Evolutionary conservation across 2,113 vertebrate species (phyloP).

Genomic region (Crotalus horridus): DNA sequence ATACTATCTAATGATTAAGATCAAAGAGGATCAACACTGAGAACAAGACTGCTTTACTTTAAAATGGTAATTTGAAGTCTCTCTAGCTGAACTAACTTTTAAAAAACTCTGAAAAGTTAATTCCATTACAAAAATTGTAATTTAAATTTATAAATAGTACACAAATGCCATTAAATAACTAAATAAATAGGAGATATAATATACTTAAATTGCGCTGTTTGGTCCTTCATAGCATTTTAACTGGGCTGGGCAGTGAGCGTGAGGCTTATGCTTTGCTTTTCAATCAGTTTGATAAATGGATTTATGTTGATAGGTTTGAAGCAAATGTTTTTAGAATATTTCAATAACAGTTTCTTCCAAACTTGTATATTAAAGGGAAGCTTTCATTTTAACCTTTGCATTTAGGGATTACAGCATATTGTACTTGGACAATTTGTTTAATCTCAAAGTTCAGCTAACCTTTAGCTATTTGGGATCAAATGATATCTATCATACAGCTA

Average conservation of each 20-base stretch:
- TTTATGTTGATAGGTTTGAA: not conserved
- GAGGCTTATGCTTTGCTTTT: not conserved
- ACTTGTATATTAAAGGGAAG: not conserved
- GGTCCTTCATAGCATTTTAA: not conserved
- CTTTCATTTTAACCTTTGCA: not conserved
- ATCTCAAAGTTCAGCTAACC: conserved; percentile 7
- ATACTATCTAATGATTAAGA: not conserved
- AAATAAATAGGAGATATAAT: not conserved
- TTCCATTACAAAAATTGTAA: not conserved
- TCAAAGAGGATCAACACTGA: not conserved
- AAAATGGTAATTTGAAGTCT: not conserved
- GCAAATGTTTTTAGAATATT: not conserved
- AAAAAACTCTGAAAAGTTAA: not conserved
- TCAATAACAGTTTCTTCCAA: not conserved
- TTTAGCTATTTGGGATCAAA: conserved; percentile 9
- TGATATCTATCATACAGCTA: not conserved
- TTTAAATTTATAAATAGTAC: not conserved
- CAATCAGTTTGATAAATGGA: not conserved
- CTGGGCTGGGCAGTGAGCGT: not conserved
- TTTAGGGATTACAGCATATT: not conserved
- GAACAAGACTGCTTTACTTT: not conserved
- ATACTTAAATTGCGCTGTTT: not conserved
- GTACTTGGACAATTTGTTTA: not conserved
- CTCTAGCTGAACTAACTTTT: not conserved
- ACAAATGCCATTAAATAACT: not conserved